Conservation (phyloP, 2,888 invertebrate genomes). For the Cerastis rubricosa region DNA sequence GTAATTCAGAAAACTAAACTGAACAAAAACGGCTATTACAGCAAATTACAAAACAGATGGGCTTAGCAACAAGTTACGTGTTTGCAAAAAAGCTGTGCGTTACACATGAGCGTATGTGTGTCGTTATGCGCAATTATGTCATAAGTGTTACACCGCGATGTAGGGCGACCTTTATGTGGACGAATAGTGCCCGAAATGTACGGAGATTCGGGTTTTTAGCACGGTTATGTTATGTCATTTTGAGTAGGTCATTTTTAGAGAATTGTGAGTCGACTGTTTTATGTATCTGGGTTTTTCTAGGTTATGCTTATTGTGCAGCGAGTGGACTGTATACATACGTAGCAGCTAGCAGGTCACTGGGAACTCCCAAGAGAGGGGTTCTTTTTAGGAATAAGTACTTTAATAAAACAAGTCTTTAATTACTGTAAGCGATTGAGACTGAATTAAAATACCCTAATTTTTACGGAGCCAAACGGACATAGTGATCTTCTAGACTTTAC, state of each 20-base stretch:
- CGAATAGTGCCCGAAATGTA: constrained; percentile 16
- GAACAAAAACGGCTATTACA: constrained; percentile 41
- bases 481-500: too few relatives aligned
- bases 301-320: too few relatives aligned
- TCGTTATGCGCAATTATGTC: constrained; percentile 57
- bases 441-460: too few relatives aligned
- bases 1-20: constrained; percentile 28
- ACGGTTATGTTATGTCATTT: background rate
- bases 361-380: too few relatives aligned
- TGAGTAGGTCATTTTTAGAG: constrained; percentile 3
- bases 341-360: too few relatives aligned
- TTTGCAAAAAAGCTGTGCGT: constrained; percentile 57
- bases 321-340: too few relatives aligned
- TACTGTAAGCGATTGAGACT: too few relatives aligned
- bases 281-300: background rate
- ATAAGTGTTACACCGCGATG: constrained; percentile 56
- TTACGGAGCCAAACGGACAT: too few relatives aligned
- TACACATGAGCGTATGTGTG: constrained; percentile 61
- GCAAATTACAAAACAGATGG: constrained; percentile 60
- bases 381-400: too few relatives aligned
- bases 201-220: background rate
- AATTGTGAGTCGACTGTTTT: background rate
- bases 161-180: constrained; percentile 59
- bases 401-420: too few relatives aligned
- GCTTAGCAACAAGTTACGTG: constrained; percentile 51